Conservation (phyloP, 2,113 vertebrate species). For the Daphoenositta chrysoptera region DNA sequence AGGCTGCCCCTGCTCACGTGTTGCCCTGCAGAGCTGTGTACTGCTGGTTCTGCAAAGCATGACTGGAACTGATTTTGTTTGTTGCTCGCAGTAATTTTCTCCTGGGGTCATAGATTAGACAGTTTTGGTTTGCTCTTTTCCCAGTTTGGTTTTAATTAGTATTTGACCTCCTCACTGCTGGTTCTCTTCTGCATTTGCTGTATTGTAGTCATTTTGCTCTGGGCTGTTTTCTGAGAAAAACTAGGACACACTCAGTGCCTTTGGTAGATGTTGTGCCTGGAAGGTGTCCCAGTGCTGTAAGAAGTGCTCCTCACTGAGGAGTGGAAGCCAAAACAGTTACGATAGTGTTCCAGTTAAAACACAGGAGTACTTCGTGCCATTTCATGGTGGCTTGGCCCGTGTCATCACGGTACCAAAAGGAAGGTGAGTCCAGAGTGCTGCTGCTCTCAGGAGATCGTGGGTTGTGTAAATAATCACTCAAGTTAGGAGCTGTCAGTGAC, state of each 20-base stretch:
- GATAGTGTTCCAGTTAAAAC: constrained; percentile 7
- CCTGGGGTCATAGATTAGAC: not conserved
- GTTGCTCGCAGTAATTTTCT: not conserved
- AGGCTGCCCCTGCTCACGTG: not conserved
- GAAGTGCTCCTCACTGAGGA: constrained; percentile 27
- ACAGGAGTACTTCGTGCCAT: not conserved
- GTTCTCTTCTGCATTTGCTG: constrained; percentile 8
- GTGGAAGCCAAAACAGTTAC: constrained; percentile 25
- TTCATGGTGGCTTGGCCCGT: not conserved
- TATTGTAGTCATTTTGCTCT: not conserved
- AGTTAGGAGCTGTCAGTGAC: not conserved
- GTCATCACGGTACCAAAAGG: not conserved
- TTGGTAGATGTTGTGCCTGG: constrained; percentile 56
- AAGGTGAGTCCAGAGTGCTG: not conserved
- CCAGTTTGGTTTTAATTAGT: not conserved
- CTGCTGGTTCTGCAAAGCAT: not conserved
- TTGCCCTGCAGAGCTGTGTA: not conserved
- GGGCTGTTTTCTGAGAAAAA: constrained; percentile 53
- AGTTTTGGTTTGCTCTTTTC: not conserved
- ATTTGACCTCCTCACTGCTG: not conserved
- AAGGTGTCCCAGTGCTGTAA: constrained; percentile 39
- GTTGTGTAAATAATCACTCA: not conserved
- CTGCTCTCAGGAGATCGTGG: not conserved
- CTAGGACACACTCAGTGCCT: constrained; percentile 22
- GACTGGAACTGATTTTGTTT: not conserved